Percentiles rank a stretch among this genome's conserved stretches.
Evolutionary conservation across 1,140 invertebrate genomes (phyloP).

Genomic region (Achroia grisella): DNA sequence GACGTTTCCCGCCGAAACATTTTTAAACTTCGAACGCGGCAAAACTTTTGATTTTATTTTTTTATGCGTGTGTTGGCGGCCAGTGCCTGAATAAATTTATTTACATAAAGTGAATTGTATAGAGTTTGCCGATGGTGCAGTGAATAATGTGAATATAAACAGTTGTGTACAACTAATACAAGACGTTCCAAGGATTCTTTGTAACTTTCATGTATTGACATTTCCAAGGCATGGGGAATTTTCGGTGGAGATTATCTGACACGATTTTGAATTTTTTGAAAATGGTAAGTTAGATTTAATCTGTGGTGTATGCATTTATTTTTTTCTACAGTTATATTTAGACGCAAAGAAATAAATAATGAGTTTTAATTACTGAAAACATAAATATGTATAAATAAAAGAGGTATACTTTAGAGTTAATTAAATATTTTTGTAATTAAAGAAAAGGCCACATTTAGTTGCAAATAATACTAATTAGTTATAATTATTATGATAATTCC

Average conservation of each 20-base stretch:
- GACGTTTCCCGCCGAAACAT: conserved; percentile 56
- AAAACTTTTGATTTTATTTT: conserved; percentile 24
- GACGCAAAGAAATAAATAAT: neutral
- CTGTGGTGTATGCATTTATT: too few species aligned
- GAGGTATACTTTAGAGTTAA: neutral
- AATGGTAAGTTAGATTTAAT: conserved; percentile 39
- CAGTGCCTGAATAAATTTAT: conserved; percentile 19
- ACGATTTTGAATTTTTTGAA: conserved; percentile 25
- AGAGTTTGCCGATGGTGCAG: conserved; percentile 30
- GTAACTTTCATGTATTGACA: conserved; percentile 21
- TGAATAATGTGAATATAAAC: conserved; percentile 53
- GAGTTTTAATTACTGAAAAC: neutral
- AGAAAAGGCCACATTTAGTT: conserved; percentile 3
- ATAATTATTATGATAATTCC: neutral
- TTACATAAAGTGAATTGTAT: conserved; percentile 31
- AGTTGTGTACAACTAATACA: conserved; percentile 23
- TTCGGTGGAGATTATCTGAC: conserved; percentile 12
- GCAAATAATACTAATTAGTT: conserved; percentile 8
- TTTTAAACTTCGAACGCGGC: conserved; percentile 41
- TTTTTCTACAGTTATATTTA: too few species aligned
- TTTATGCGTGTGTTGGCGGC: conserved; percentile 31
- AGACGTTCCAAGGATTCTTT: conserved; percentile 36
- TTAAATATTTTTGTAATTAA: conserved; percentile 7
- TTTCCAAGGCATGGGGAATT: conserved; percentile 25
- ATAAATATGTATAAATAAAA: neutral